Evolutionary conservation across 2,797 vertebrate genomes (phyloP), one percentile per base, ranked within the genome.

Genomic region (Neoniphon sammara): DNA sequence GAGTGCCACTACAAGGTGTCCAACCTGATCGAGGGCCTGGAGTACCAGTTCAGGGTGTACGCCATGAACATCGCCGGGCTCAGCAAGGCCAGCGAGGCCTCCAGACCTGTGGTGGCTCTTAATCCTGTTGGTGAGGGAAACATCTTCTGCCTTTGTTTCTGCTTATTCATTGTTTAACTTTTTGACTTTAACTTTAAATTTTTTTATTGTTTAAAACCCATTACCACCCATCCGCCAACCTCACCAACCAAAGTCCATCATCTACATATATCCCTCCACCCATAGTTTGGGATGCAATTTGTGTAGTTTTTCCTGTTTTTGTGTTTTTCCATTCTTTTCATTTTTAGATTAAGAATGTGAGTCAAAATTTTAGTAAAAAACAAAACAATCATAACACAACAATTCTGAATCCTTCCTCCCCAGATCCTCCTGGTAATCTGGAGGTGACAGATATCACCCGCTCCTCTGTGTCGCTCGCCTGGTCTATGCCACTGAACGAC

Each of bases 51-150:
- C 91, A 95, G 98, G 92, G 96, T 93, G 2, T 99, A 99, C 3
- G 97, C 97, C 78, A 95, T 99, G 94, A 99, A 99, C 90, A 93
- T 97, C 0, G 96, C 98, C 27, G 98, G 98, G 54, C 91, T 98
- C 67, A 98, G 98, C 94, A 99, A 99, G 93, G 96, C 98, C 85
- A 99, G 98, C 49, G 98, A 98, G 92, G 96, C 98, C 78, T 99
- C 98, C 69, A 96, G 97, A 92, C 94, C 97, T 27, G 87, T 96
- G 60, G 85, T 98, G 82, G 98, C 98, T 27, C 94, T 98, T 87
- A 99, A 99, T 89, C 97, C 98, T 88, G 98, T 99, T 80, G 98
- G 98, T 98, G 91, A 92, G 96, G 88, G 66, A 80, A 74, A 62
- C 7, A 69, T 58, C 42, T 39, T 3, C 7, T 11, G 36, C 7